Base-by-base conservation (phyloP, 2,797 vertebrate genomes). In the Xiphorhynchus erythropygius region DNA sequence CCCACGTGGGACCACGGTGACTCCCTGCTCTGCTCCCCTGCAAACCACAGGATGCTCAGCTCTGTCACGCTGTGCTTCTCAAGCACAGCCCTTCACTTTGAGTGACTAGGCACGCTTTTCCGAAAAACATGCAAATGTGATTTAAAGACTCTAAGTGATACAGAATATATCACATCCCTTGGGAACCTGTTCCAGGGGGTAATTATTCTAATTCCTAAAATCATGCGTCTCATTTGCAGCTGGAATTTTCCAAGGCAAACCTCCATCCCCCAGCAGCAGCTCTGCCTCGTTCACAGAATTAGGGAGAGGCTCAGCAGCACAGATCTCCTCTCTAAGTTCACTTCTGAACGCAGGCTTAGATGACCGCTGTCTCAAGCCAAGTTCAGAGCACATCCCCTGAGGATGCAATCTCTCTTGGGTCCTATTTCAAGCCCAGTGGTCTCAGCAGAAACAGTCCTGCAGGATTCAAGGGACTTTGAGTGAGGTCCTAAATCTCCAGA, bases 151-250 rank as follows among this genome's bases (percentile, higher is more conserved):
- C 92, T 93, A 94, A 95, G 77, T 80, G 93, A 84, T 94, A 94
- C 94, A 87, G 96, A 96, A 96, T 95, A 82, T 84, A 96, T 94
- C 93, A 87, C 85, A 84, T 93, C 94, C 91, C 95, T 84, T 70
- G 95, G 91, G 94, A 95, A 90, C 52, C 85, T 86, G 52, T 93
- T 96, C 96, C 94, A 91, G 87, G 71, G 94, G 95, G 91, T 94
- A 94, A 96, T 96, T 96, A 96, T 96, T 95, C 93, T 96, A 96
- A 95, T 97, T 93, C 93, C 93, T 94, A 82, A 97, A 95, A 97
- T 90, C 77, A 94, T 17, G 89, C 12, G 24, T 94, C 94, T 93
- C 84, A 79, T 96, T 93, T 96, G 89, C 87, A 94, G 87, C 93
- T 97, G 71, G 85, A 96, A 94, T 97, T 94, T 96, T 97, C 91